Conservation (phyloP, 2,797 vertebrate species). For the Muraenolepis orangiensis region DNA sequence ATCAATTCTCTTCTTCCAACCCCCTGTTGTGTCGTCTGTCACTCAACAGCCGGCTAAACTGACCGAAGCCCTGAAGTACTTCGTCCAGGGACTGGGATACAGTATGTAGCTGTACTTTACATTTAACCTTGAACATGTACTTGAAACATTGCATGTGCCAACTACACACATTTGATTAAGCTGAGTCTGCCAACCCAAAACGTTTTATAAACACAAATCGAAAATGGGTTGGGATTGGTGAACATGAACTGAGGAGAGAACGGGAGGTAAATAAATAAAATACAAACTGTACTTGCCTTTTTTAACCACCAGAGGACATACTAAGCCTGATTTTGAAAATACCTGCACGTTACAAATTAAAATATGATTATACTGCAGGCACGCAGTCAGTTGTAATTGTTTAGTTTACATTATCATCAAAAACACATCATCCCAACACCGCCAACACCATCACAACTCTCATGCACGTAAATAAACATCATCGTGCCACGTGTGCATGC, state of each 20-base stretch:
- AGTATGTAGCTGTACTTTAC: slow-evolving; percentile 74
- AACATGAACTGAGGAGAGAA: neutral
- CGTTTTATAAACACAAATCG: neutral
- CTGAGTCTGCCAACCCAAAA: neutral
- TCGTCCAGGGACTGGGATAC: slow-evolving; percentile 95
- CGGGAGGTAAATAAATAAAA: neutral
- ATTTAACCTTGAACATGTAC: neutral
- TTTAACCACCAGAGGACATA: neutral
- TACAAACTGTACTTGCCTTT: neutral
- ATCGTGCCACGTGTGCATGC: neutral
- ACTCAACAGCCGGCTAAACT: slow-evolving; percentile 85
- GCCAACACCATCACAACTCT: neutral
- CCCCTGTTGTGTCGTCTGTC: slow-evolving; percentile 8
- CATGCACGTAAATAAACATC: neutral
- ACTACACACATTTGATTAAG: neutral
- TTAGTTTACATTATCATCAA: neutral
- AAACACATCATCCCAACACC: neutral
- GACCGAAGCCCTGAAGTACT: slow-evolving; percentile 93
- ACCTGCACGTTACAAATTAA: neutral
- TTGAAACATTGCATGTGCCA: neutral
- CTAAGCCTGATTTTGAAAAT: neutral
- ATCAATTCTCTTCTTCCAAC: slow-evolving; percentile 1
- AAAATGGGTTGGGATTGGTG: neutral
- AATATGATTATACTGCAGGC: neutral
- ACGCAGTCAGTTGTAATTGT: neutral